Evolutionary conservation across 2,113 vertebrate species (phyloP), one percentile per base, ranked within the genome.

Genomic region (Megaptera novaeangliae): DNA sequence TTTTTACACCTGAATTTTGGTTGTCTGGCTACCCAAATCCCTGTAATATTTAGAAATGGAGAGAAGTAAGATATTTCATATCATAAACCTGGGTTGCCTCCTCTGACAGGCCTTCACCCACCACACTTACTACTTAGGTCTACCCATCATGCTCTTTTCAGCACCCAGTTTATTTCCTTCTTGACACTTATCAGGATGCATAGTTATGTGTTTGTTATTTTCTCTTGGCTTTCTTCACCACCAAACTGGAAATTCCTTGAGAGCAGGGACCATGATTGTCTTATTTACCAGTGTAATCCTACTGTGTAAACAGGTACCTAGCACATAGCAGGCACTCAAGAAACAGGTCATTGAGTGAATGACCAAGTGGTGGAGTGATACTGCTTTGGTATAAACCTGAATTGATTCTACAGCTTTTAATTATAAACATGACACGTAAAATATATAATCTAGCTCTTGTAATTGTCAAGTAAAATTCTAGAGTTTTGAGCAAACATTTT

Each of bases 401-500:
- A 87, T 8, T 44, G n/a, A 78, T 64, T 88, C 77, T 78, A 93
- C 13, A 95, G 46, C 27, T 96, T 78, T 89, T 23, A 49, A 57
- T 89, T 83, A 80, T 49, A 92, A 75, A 66, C 1, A 90, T 46
- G 85, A 29, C 20, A 49, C 91, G 55, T 64, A 2, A 64, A 80
- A 95, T 86, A 63, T 52, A 83, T 44, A 92, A 64, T 29, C 34
- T 55, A 92, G 57, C 27, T 71, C 77, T 78, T 89, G 5, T 34
- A 96, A 80, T 21, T 80, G 55, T 94, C 83, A 86, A 87, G 61
- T 57, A 82, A 97, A 96, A 85, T 64, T 91, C 83, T 64, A 83
- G 27, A 82, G 61, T 95, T 94, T 69, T 55, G 27, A 78, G 55
- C 78, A 96, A 97, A 84, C 86, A 66, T 96, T 96, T 96, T 92